phyloP scores from a whole-genome alignment of 2,888 invertebrate genomes.

The Habrosyne pyritoides region DNA sequence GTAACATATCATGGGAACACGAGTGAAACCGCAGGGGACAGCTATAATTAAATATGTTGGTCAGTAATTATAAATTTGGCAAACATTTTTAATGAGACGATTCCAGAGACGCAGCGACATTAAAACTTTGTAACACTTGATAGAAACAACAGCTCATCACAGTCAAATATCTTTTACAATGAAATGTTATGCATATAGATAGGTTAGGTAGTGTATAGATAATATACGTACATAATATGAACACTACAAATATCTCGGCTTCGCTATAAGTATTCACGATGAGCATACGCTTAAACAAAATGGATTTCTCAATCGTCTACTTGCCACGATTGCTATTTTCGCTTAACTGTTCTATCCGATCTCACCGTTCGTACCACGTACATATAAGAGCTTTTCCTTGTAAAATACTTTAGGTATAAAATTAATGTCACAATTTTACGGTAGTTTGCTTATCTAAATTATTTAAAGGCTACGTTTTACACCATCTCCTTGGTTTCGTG shows the following conservation, averaged over 20 bases:
- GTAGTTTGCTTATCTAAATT: constrained; percentile 6
- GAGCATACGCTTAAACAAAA: constrained; percentile 36
- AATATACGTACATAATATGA: not conserved
- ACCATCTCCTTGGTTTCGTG: not conserved
- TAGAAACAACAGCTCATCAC: too few species aligned
- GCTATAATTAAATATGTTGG: too few species aligned
- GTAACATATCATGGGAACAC: too few species aligned
- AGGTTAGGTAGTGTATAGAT: not conserved
- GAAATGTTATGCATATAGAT: too few species aligned
- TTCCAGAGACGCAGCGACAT: too few species aligned
- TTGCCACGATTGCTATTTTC: constrained; percentile 46
- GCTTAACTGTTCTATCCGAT: constrained; percentile 42
- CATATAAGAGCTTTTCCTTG: constrained; percentile 26
- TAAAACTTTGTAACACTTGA: too few species aligned
- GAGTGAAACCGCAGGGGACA: too few species aligned
- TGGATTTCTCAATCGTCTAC: constrained; percentile 45
- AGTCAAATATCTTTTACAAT: too few species aligned
- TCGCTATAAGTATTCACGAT: constrained; percentile 10
- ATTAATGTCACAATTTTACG: constrained; percentile 5
- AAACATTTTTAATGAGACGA: too few species aligned
- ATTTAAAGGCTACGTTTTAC: constrained; percentile 6
- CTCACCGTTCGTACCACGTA: constrained; percentile 21
- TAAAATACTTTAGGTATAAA: constrained; percentile 20
- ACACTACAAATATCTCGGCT: constrained; percentile 13
- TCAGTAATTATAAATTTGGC: too few species aligned